Evolutionary conservation across 1,140 invertebrate species (phyloP).

Genomic region (Acyrthosiphon pisum): DNA sequence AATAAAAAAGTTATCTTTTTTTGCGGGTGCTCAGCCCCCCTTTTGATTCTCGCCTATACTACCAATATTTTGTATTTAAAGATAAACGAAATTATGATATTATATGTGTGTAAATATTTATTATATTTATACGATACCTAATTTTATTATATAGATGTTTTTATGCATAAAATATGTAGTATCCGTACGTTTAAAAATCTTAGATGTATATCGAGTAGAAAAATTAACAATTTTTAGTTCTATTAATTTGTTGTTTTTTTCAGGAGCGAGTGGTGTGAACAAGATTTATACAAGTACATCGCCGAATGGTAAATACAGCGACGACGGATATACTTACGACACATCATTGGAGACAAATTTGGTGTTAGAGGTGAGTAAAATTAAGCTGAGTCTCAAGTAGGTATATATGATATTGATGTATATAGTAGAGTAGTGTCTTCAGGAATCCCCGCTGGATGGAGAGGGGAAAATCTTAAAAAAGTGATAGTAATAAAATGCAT

Average conservation of each 20-base stretch:
- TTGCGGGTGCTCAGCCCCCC: too few species aligned
- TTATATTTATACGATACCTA: too few species aligned
- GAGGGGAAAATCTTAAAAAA: not conserved
- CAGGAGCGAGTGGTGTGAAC: not conserved
- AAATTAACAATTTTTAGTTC: not conserved
- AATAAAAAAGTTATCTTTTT: too few species aligned
- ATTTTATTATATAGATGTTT: too few species aligned
- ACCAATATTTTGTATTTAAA: not conserved
- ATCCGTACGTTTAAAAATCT: not conserved
- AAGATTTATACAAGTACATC: not conserved
- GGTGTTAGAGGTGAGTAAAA: not conserved
- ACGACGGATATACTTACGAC: not conserved
- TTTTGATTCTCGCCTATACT: too few species aligned
- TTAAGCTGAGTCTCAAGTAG: not conserved
- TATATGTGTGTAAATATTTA: not conserved
- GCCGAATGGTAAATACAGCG: not conserved
- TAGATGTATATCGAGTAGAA: not conserved
- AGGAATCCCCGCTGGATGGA: not conserved
- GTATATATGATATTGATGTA: too few species aligned
- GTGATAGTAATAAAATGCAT: not conserved
- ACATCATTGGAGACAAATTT: slow-evolving; percentile 27
- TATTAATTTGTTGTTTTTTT: not conserved
- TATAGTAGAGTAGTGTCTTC: not conserved
- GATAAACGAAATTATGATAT: not conserved
- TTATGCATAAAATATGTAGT: not conserved